Conservation (phyloP, 2,797 vertebrate species). For the Chanos chanos region DNA sequence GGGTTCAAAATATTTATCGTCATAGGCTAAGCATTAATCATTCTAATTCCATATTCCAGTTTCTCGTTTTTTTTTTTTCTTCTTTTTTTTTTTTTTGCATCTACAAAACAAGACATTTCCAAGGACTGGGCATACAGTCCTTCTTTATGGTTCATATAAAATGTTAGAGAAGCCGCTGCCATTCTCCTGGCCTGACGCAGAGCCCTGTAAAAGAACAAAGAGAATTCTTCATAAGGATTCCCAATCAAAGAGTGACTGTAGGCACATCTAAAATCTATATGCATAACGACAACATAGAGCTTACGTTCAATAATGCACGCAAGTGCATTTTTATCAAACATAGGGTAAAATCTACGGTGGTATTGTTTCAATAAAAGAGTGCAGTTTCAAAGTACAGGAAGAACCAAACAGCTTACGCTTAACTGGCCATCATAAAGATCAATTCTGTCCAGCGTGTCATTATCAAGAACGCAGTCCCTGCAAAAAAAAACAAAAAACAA, state of each 20-base stretch:
- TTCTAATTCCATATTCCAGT: too few relatives aligned
- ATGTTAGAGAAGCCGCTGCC: too few relatives aligned
- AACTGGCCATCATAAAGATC: constrained; percentile 32
- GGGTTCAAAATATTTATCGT: too few relatives aligned
- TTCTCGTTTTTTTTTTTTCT: too few relatives aligned
- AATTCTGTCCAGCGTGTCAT: constrained; percentile 17
- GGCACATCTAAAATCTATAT: background rate
- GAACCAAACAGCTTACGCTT: constrained; percentile 46
- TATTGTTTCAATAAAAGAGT: background rate
- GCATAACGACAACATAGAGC: background rate
- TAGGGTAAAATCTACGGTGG: background rate
- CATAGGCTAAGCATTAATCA: too few relatives aligned
- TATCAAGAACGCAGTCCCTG: constrained; percentile 8
- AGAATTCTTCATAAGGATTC: too few relatives aligned
- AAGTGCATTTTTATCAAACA: too few relatives aligned
- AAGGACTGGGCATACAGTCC: background rate
- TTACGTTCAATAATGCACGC: too few relatives aligned
- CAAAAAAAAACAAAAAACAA: constrained; percentile 12
- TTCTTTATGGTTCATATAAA: background rate
- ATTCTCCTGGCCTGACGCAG: constrained; percentile 1
- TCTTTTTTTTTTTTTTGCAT: too few relatives aligned
- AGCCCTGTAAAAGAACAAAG: constrained; percentile 34
- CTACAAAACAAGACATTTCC: background rate
- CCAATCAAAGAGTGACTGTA: too few relatives aligned
- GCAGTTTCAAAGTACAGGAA: background rate